These are phyloP conservation scores for Ormia ochracea DNA, from an alignment of 2,888 invertebrate genomes.

Conservation along the genomic window DNA sequence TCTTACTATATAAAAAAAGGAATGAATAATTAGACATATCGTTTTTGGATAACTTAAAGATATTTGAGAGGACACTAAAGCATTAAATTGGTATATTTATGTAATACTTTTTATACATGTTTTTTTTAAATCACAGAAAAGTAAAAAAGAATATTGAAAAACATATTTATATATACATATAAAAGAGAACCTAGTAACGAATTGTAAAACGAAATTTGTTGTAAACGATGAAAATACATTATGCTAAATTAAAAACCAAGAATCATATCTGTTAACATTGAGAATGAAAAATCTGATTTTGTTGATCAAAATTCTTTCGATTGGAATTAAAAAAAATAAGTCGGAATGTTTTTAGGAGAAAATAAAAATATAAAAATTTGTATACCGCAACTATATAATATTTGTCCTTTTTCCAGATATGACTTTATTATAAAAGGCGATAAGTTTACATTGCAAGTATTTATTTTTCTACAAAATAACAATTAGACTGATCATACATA, in stretches of 20 bases:
- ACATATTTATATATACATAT: no score
- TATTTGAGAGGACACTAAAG: slow-evolving; percentile 12
- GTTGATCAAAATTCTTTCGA: no score
- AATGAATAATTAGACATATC: slow-evolving; percentile 30
- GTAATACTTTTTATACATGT: slow-evolving; percentile 21
- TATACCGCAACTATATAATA: background rate
- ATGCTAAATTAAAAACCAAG: background rate
- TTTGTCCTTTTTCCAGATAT: background rate
- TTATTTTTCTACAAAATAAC: slow-evolving; percentile 47
- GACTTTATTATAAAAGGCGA: background rate
- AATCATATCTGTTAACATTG: background rate
- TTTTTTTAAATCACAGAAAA: slow-evolving; percentile 15
- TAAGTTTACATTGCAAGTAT: slow-evolving; percentile 55
- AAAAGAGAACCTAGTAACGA: background rate
- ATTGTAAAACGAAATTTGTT: slow-evolving; percentile 17
- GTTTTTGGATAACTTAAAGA: background rate
- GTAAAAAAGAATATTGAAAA: no score
- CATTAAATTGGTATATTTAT: slow-evolving; percentile 12
- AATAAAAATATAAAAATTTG: no score
- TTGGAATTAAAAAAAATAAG: no score
- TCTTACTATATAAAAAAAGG: background rate
- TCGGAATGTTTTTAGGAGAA: no score
- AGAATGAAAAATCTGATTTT: background rate
- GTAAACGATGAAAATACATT: background rate
- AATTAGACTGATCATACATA: slow-evolving; percentile 58